A percentile compares a stretch with the other conserved stretches of the same genome.
Evolutionary conservation across 2,888 invertebrate species (phyloP).

Genomic region (Sinhomidia bicolor): DNA sequence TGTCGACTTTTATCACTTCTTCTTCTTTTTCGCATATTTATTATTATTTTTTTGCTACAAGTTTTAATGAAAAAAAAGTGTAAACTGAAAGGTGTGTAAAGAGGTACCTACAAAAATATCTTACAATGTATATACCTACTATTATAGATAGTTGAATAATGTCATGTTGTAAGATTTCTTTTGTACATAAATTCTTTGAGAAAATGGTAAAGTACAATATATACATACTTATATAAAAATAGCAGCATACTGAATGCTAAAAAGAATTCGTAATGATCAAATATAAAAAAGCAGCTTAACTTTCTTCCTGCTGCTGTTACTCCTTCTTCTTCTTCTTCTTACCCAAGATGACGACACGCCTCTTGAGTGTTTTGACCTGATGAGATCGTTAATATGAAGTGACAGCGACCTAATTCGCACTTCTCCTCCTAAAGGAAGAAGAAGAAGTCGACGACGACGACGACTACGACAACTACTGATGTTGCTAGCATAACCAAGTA

Average conservation of each 20-base stretch:
- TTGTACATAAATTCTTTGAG: too few species aligned
- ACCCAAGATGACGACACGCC: conserved; percentile 54
- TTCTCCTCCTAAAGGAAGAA: conserved; percentile 26
- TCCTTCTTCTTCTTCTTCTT: too few species aligned
- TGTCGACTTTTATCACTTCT: conserved; percentile 18
- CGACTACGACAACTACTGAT: conserved; percentile 8
- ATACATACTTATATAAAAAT: neutral
- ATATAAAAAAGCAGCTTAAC: neutral
- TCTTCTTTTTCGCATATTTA: neutral
- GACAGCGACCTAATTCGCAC: conserved; percentile 67
- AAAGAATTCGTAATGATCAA: conserved; percentile 12
- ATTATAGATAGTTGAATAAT: too few species aligned
- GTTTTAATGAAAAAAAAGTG: neutral
- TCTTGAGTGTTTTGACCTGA: conserved; percentile 73
- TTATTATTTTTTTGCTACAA: too few species aligned
- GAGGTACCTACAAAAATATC: too few species aligned
- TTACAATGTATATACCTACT: too few species aligned
- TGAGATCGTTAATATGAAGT: conserved; percentile 72
- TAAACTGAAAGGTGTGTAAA: neutral
- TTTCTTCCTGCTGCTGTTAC: too few species aligned
- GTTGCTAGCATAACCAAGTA: neutral
- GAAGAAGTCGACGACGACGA: too few species aligned
- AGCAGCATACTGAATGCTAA: conserved; percentile 14
- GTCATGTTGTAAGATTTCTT: too few species aligned
- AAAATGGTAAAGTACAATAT: too few species aligned